Conservation (phyloP, 2,797 vertebrate species). For the Spondyliosoma cantharus region DNA sequence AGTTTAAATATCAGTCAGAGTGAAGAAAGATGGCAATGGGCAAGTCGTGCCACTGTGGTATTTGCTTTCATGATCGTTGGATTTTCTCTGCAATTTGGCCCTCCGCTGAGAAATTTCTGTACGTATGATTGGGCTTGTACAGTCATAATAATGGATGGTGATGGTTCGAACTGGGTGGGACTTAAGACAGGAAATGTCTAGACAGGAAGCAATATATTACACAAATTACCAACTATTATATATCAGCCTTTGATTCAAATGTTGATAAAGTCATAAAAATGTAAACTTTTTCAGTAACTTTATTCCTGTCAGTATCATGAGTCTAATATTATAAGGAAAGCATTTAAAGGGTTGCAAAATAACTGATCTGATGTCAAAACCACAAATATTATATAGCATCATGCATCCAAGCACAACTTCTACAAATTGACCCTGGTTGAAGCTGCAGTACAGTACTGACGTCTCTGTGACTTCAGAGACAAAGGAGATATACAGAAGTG, state of each 20-base stretch:
- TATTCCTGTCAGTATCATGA: neutral
- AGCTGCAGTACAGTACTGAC: constrained; percentile 18
- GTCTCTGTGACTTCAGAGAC: constrained; percentile 32
- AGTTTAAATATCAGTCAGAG: constrained; percentile 74
- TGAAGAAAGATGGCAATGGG: constrained; percentile 61
- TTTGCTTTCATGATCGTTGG: constrained; percentile 52
- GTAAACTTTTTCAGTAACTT: neutral
- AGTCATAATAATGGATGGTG: constrained; percentile 15
- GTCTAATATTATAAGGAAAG: neutral
- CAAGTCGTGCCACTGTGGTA: constrained; percentile 50
- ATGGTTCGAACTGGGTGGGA: constrained; percentile 15
- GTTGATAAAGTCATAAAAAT: neutral
- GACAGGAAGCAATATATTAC: constrained; percentile 26
- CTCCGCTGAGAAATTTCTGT: constrained; percentile 27
- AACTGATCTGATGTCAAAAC: constrained; percentile 23
- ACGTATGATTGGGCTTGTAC: constrained; percentile 13
- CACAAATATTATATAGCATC: constrained; percentile 29
- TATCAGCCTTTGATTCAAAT: constrained; percentile 15
- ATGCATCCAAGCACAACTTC: constrained; percentile 3
- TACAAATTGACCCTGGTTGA: constrained; percentile 1
- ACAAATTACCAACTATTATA: neutral
- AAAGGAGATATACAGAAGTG: constrained; percentile 45
- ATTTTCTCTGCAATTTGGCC: constrained; percentile 46
- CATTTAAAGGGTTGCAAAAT: constrained; percentile 11
- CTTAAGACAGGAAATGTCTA: constrained; percentile 38